Conservation (phyloP, 92 coral and sea anemone genomes). For the Palythoa heliodiscus region DNA sequence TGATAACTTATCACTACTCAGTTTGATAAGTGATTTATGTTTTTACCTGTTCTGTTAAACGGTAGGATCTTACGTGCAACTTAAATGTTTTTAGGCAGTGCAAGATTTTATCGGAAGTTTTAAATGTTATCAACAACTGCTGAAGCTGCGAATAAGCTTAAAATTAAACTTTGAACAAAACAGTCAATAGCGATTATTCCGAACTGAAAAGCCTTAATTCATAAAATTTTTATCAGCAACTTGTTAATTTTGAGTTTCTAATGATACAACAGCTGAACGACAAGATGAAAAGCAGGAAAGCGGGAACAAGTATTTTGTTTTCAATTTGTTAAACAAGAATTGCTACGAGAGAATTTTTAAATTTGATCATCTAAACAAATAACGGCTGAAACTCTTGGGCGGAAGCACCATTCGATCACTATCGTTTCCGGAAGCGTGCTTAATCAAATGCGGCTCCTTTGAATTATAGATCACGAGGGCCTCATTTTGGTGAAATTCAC, state of each 20-base stretch:
- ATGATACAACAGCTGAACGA: conserved; percentile 22
- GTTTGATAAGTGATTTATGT: neutral
- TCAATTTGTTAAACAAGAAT: neutral
- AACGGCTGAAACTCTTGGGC: neutral
- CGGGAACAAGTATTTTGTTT: neutral
- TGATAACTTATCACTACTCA: too few species aligned
- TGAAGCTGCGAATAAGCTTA: neutral
- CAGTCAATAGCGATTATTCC: neutral
- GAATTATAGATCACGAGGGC: conserved; percentile 1
- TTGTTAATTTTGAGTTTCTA: neutral
- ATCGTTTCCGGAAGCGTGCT: conserved; percentile 8
- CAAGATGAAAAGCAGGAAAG: neutral
- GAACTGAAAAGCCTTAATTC: neutral
- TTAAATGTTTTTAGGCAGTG: neutral
- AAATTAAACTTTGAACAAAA: neutral
- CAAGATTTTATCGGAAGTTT: neutral
- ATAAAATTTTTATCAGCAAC: conserved; percentile 20
- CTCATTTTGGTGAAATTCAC: neutral
- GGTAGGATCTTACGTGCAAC: neutral
- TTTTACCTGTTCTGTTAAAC: neutral
- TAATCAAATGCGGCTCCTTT: conserved; percentile 35
- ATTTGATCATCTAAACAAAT: neutral
- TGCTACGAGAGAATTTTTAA: neutral
- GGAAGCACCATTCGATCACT: neutral
- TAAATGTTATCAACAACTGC: neutral